These are phyloP conservation scores for Sisyra terminalis DNA, from an alignment of 2,888 invertebrate genomes.

Conservation along the genomic window DNA sequence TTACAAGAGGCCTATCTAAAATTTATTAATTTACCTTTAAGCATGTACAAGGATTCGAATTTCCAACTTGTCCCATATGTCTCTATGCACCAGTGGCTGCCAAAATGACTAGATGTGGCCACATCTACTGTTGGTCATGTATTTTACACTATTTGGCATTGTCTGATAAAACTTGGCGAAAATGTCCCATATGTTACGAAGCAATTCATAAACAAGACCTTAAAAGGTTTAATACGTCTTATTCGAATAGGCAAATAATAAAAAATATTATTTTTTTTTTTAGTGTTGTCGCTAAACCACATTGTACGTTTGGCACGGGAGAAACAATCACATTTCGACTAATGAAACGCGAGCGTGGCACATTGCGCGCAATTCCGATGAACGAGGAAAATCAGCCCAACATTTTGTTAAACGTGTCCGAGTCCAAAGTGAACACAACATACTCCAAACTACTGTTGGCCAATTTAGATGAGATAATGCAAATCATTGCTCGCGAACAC, in stretches of 20 bases:
- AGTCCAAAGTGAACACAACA: constrained; percentile 33
- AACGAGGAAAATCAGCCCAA: constrained; percentile 19
- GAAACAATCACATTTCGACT: constrained; percentile 60
- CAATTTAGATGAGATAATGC: constrained; percentile 35
- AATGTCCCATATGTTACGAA: constrained; percentile 89
- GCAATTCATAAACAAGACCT: constrained; percentile 63
- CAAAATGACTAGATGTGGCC: constrained; percentile 88
- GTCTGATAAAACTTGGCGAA: constrained; percentile 64
- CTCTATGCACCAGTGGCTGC: constrained; percentile 72
- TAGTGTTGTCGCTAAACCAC: constrained; percentile 42
- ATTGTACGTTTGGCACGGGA: constrained; percentile 37
- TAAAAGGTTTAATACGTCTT: constrained; percentile 42
- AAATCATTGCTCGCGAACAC: constrained; percentile 59
- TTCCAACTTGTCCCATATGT: constrained; percentile 81
- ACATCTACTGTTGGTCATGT: constrained; percentile 93
- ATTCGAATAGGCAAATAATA: too few species aligned
- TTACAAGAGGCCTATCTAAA: too few species aligned
- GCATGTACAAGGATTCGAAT: constrained; percentile 47
- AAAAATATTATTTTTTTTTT: constrained; percentile 10
- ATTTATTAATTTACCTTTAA: too few species aligned
- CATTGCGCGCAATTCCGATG: constrained; percentile 37
- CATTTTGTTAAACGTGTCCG: constrained; percentile 28
- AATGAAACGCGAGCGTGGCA: constrained; percentile 47
- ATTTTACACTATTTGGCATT: constrained; percentile 80
- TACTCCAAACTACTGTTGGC: constrained; percentile 69